phyloP scores from a whole-genome alignment of 2,113 vertebrate species.

The Octodon degus region DNA sequence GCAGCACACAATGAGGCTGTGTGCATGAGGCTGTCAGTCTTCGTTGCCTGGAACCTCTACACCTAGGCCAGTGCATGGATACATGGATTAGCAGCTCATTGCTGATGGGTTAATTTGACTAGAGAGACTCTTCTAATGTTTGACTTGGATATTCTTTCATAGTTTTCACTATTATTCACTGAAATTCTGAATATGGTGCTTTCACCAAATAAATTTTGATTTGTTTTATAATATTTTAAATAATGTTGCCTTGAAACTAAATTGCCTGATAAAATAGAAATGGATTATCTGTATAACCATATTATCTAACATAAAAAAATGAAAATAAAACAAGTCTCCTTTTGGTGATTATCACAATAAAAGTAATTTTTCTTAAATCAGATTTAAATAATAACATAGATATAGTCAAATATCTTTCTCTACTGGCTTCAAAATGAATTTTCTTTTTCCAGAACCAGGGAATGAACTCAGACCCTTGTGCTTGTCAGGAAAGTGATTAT shows the following conservation, averaged over 20 bases:
- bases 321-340: neutral
- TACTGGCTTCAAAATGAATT: neutral
- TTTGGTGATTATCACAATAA: neutral
- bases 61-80: neutral
- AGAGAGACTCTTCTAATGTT: neutral
- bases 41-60: neutral
- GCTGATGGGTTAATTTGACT: neutral
- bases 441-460: too few relatives aligned
- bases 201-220: neutral
- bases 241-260: neutral
- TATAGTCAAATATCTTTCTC: neutral
- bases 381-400: neutral
- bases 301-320: neutral
- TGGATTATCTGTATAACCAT: neutral
- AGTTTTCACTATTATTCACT: neutral
- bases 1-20: neutral
- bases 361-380: neutral
- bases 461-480: too few relatives aligned
- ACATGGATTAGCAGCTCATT: neutral
- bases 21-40: conserved; percentile 25
- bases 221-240: conserved; percentile 2
- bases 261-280: conserved; percentile 1
- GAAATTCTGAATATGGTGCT: neutral
- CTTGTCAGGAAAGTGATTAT: too few relatives aligned
- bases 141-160: neutral